A percentile compares a stretch with the other conserved stretches of the same genome.
These are phyloP conservation scores for Sebastes kiyomatsui DNA, from an alignment of 2,797 vertebrate genomes.

Conservation along the genomic window DNA sequence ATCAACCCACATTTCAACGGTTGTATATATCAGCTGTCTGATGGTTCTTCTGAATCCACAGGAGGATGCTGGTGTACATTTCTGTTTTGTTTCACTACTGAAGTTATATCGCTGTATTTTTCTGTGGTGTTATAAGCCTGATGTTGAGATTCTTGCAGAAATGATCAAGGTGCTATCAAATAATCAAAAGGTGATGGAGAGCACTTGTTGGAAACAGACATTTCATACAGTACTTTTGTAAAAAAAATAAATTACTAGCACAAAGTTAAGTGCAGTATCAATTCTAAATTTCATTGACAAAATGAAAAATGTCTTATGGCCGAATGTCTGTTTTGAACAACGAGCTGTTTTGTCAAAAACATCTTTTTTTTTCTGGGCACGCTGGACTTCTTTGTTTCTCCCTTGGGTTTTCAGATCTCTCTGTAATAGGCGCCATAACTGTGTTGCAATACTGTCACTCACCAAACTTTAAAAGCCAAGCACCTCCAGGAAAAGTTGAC, in stretches of 20 bases:
- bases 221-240: constrained; percentile 6
- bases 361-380: constrained; percentile 10
- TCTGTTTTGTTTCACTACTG: constrained; percentile 56
- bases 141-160: constrained; percentile 10
- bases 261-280: not conserved
- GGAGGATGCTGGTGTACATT: constrained; percentile 34
- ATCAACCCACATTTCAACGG: not conserved
- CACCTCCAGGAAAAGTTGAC: constrained; percentile 5
- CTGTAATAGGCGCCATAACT: constrained; percentile 24
- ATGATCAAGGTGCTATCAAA: constrained; percentile 28
- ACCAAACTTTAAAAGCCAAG: not conserved
- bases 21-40: not conserved
- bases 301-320: not conserved
- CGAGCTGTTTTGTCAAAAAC: constrained; percentile 9
- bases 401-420: constrained; percentile 81
- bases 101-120: constrained; percentile 48
- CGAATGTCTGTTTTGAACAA: constrained; percentile 60
- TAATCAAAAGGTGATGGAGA: constrained; percentile 25
- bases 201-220: constrained; percentile 65
- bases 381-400: constrained; percentile 49
- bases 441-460: not conserved
- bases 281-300: not conserved
- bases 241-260: not conserved
- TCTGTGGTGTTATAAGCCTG: not conserved
- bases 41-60: constrained; percentile 13